Conservation (phyloP, 1,140 invertebrate genomes). For the Scaptomyza pallida region DNA sequence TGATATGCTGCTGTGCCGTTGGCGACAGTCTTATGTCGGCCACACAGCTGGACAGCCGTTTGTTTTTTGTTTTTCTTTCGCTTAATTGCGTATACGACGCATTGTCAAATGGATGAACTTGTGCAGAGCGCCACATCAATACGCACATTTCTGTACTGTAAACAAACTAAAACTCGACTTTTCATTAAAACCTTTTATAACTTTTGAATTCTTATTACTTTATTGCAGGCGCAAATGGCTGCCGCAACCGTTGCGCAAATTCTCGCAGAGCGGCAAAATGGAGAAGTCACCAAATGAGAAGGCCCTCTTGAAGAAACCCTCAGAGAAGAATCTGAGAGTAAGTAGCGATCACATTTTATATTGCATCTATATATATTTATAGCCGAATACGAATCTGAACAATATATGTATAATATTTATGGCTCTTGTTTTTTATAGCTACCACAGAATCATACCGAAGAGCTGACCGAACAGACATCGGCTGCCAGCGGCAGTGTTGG, state of each 20-base stretch:
- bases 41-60: constrained; percentile 70
- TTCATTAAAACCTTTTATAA: background rate
- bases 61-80: constrained; percentile 32
- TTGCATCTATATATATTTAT: no score
- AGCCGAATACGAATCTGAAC: constrained; percentile 16
- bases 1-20: constrained; percentile 54
- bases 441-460: constrained; percentile 73
- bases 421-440: constrained; percentile 45
- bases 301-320: constrained; percentile 89
- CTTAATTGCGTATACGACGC: constrained; percentile 42
- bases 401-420: constrained; percentile 30
- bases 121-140: constrained; percentile 55
- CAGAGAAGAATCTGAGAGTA: constrained; percentile 93
- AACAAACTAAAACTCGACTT: constrained; percentile 10
- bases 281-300: constrained; percentile 88
- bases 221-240: constrained; percentile 93
- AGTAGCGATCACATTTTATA: constrained; percentile 58
- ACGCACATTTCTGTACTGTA: constrained; percentile 60
- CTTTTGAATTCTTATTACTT: background rate
- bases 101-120: constrained; percentile 57
- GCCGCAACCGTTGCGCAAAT: constrained; percentile 93
- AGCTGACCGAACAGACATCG: constrained; percentile 62
- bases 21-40: constrained; percentile 78
- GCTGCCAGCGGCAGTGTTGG: constrained; percentile 45
- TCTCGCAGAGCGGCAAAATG: constrained; percentile 93